Conservation (phyloP, 2,888 invertebrate genomes). For the Xanthia togata region DNA sequence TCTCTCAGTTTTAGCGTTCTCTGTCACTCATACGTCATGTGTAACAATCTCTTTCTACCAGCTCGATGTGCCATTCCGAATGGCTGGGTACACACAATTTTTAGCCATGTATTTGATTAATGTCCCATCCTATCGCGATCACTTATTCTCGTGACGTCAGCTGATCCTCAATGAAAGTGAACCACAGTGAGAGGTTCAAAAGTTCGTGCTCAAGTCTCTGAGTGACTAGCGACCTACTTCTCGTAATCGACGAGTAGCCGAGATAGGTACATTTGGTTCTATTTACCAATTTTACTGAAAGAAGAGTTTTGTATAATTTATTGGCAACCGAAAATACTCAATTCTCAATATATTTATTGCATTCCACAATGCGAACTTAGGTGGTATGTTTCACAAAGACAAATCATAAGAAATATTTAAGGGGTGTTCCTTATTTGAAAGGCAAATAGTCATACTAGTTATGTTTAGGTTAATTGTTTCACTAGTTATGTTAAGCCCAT, state of each 20-base stretch:
- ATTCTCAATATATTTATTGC: not conserved
- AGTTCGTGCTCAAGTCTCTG: conserved; percentile 37
- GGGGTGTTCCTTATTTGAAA: not conserved
- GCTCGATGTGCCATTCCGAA: not conserved
- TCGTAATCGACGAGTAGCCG: not conserved
- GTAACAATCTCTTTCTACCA: not conserved
- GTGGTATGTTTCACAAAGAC: not conserved
- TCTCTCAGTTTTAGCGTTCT: not conserved
- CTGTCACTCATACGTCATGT: not conserved
- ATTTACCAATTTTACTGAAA: not conserved
- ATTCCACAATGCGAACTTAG: not conserved
- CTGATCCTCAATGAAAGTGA: conserved; percentile 19
- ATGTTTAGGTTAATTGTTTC: too few relatives aligned
- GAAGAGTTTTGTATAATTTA: not conserved
- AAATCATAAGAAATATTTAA: not conserved
- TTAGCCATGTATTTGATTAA: not conserved
- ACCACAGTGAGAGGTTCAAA: conserved; percentile 30
- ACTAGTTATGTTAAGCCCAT: not conserved
- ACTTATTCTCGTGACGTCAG: conserved; percentile 22
- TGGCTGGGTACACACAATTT: not conserved
- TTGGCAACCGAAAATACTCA: not conserved
- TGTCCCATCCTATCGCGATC: not conserved
- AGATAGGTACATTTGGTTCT: conserved; percentile 6
- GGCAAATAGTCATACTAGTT: not conserved
- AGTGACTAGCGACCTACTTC: conserved; percentile 52